These are phyloP conservation scores for Telmatherina bonti DNA, from an alignment of 2,797 vertebrate genomes.

Conservation along the genomic window DNA sequence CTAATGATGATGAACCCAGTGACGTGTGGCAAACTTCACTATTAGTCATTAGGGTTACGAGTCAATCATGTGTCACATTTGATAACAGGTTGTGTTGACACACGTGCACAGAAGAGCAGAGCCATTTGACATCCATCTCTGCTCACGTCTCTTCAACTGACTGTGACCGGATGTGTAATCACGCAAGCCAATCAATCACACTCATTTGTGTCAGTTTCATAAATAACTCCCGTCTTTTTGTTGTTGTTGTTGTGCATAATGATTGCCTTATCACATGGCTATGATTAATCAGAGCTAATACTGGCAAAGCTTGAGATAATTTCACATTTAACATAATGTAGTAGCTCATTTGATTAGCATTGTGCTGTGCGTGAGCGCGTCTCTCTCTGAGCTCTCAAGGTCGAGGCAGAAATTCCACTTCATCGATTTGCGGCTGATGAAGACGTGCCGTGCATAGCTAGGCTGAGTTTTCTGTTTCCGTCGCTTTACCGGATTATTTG, in stretches of 20 bases:
- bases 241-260: conserved; percentile 3
- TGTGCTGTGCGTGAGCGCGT: conserved; percentile 34
- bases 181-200: conserved; percentile 43
- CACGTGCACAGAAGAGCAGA: conserved; percentile 12
- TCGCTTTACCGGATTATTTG: background rate
- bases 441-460: conserved; percentile 49
- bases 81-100: conserved; percentile 29
- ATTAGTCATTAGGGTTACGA: conserved; percentile 38
- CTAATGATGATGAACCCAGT: conserved; percentile 56
- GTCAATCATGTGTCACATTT: conserved; percentile 36
- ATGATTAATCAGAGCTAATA: conserved; percentile 72
- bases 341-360: conserved; percentile 63
- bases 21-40: conserved; percentile 48
- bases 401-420: conserved; percentile 50
- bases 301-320: conserved; percentile 57
- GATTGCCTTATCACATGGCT: conserved; percentile 47
- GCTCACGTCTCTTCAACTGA: conserved; percentile 28
- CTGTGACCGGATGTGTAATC: conserved; percentile 27
- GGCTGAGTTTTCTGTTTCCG: conserved; percentile 15
- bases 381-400: conserved; percentile 64
- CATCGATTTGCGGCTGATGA: conserved; percentile 49
- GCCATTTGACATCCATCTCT: conserved; percentile 33
- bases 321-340: conserved; percentile 61
- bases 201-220: conserved; percentile 46
- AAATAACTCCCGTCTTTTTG: conserved; percentile 39